A percentile compares a stretch with the other conserved stretches of the same genome.
Evolutionary conservation across 2,113 vertebrate species (phyloP).

Genomic region (Lucifuga dentata): DNA sequence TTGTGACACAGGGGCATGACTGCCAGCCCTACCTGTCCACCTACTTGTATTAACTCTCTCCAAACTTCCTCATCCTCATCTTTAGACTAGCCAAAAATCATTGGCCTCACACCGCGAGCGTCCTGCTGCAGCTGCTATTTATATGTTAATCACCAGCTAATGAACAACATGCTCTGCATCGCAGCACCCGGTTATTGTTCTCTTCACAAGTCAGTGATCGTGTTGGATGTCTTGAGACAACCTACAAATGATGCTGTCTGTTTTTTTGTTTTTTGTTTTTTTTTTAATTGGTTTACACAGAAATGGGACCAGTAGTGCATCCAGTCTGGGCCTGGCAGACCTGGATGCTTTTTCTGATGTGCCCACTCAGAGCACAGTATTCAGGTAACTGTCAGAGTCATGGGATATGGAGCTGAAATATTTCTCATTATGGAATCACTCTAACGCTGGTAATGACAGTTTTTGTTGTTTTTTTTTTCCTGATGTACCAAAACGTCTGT

Average conservation of each 20-base stretch:
- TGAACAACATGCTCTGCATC: constrained; percentile 57
- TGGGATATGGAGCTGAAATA: not conserved
- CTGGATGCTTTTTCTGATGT: constrained; percentile 92
- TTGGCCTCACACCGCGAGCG: constrained; percentile 47
- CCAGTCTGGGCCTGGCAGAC: constrained; percentile 92
- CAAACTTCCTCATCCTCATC: constrained; percentile 64
- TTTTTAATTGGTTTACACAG: constrained; percentile 86
- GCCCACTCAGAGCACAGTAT: constrained; percentile 84
- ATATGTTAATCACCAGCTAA: constrained; percentile 67
- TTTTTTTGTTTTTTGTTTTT: constrained; percentile 10
- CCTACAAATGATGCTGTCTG: constrained; percentile 6
- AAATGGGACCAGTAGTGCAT: constrained; percentile 94
- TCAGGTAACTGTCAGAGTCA: constrained; percentile 84
- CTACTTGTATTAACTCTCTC: constrained; percentile 20
- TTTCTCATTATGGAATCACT: constrained; percentile 44
- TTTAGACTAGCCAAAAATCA: constrained; percentile 37
- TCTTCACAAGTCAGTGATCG: constrained; percentile 46
- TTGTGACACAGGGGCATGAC: constrained; percentile 45
- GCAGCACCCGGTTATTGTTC: constrained; percentile 48
- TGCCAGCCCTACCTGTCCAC: constrained; percentile 46
- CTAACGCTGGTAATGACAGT: not conserved
- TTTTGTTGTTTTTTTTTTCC: no score
- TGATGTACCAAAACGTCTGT: not conserved
- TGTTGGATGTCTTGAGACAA: constrained; percentile 29
- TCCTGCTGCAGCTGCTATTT: constrained; percentile 67